These are phyloP conservation scores for Arvicola amphibius DNA, from an alignment of 2,797 vertebrate genomes.

Conservation along the genomic window DNA sequence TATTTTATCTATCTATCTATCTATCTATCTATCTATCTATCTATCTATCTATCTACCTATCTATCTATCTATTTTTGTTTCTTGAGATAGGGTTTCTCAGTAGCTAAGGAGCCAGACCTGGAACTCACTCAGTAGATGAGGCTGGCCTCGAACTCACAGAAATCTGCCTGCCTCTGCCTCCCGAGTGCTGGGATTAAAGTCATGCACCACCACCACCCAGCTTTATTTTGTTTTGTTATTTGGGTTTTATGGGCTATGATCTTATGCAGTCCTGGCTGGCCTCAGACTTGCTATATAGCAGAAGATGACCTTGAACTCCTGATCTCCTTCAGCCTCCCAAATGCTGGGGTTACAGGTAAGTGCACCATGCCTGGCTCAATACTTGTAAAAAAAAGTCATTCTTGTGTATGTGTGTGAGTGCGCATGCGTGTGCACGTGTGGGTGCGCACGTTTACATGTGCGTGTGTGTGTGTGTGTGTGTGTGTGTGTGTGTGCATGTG, in stretches of 20 bases:
- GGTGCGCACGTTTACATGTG: no score
- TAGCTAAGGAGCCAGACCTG: no score
- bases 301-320: neutral
- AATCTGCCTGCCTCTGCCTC: no score
- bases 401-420: neutral
- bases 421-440: neutral
- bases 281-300: neutral
- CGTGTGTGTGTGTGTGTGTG: neutral
- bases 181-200: no score
- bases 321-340: neutral
- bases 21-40: no score
- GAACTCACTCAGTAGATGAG: no score
- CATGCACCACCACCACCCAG: no score
- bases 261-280: neutral
- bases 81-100: no score
- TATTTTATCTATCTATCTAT: neutral
- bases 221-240: neutral
- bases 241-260: neutral
- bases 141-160: no score
- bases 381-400: neutral
- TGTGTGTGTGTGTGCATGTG: neutral
- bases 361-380: neutral
- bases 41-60: no score
- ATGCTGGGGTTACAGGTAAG: neutral
- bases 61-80: no score